Conservation (phyloP, 2,888 invertebrate species). For the Julus scandinavius region DNA sequence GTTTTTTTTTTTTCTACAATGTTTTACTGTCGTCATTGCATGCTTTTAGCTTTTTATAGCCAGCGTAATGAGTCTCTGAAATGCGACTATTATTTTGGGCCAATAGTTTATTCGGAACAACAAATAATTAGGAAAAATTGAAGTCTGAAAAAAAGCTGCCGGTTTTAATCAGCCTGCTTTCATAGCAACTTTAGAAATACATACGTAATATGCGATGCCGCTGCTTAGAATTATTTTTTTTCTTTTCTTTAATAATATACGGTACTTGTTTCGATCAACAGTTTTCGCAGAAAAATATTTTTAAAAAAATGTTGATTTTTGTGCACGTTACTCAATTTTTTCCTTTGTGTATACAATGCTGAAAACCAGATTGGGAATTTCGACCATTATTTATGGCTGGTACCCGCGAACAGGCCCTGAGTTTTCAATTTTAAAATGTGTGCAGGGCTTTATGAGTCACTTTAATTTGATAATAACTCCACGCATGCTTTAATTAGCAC, state of each 20-base stretch:
- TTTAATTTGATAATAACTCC: slow-evolving; percentile 1
- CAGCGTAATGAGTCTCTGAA: no score
- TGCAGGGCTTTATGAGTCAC: background rate
- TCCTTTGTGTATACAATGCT: background rate
- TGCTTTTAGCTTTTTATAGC: no score
- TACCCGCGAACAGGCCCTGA: background rate
- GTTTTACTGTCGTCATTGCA: background rate
- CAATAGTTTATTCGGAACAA: background rate
- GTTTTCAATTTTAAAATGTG: background rate
- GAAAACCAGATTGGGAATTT: background rate
- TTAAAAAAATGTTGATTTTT: background rate
- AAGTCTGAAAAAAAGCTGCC: background rate
- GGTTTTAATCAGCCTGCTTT: background rate
- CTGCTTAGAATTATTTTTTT: background rate
- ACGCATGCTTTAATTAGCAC: background rate
- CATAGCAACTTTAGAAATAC: background rate
- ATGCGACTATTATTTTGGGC: background rate
- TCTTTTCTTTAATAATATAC: background rate
- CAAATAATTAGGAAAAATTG: background rate
- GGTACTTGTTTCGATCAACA: background rate
- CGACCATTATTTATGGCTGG: background rate
- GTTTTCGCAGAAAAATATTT: background rate
- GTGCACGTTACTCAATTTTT: background rate
- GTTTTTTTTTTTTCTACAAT: no score
- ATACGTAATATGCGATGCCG: background rate